Evolutionary conservation across 2,797 vertebrate genomes (phyloP).

Genomic region (Alfaro cultratus): DNA sequence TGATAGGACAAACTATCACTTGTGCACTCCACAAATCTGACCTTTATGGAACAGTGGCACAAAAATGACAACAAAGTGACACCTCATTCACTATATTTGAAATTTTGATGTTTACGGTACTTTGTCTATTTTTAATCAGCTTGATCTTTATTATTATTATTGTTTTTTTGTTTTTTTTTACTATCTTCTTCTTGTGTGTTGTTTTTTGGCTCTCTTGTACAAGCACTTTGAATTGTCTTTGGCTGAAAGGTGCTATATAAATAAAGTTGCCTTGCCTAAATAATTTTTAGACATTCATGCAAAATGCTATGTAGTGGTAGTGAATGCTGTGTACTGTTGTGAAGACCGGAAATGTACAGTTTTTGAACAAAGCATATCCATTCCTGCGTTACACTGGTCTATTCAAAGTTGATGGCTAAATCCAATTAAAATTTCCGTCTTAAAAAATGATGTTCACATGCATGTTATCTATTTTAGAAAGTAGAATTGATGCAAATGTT

Average conservation of each 20-base stretch:
- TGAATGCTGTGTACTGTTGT: too few relatives aligned
- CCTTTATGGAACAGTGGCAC: background rate
- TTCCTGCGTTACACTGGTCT: background rate
- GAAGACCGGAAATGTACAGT: background rate
- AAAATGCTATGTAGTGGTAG: background rate
- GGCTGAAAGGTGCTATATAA: too few relatives aligned
- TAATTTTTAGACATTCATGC: background rate
- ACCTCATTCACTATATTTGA: too few relatives aligned
- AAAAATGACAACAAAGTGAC: background rate
- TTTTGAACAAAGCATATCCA: background rate
- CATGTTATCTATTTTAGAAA: background rate
- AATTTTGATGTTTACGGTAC: too few relatives aligned
- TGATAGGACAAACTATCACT: background rate
- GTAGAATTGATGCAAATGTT: background rate
- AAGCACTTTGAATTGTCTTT: too few relatives aligned
- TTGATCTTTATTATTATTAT: too few relatives aligned
- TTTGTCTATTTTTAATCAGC: too few relatives aligned
- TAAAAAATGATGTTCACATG: background rate
- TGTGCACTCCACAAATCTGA: background rate
- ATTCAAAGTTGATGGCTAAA: background rate
- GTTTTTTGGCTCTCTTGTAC: too few relatives aligned
- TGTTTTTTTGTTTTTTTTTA: too few relatives aligned
- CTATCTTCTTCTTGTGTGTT: too few relatives aligned
- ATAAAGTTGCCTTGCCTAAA: too few relatives aligned
- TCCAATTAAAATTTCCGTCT: background rate